phyloP scores from a whole-genome alignment of 92 coral and sea anemone species.

The Epizoanthus scotinus region DNA sequence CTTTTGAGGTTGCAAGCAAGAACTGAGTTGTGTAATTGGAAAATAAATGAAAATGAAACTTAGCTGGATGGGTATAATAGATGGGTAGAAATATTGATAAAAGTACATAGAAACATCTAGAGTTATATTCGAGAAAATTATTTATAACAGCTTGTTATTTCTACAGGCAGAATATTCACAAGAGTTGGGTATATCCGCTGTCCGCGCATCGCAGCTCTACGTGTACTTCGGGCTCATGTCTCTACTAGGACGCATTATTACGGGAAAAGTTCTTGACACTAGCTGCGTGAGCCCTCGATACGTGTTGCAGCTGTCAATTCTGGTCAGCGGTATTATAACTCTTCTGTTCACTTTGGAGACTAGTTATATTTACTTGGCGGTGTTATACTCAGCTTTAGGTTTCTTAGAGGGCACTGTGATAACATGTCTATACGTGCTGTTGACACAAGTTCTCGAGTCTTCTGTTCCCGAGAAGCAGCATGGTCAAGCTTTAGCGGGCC shows the following conservation, averaged over 20 bases:
- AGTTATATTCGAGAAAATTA: background rate
- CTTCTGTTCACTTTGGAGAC: background rate
- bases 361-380: background rate
- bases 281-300: background rate
- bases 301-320: background rate
- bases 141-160: background rate
- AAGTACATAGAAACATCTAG: background rate
- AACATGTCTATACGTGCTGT: background rate
- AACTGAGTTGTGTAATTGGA: too few species aligned
- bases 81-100: too few species aligned
- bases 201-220: background rate
- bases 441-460: background rate
- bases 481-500: background rate
- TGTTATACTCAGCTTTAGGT: background rate
- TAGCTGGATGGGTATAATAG: too few species aligned
- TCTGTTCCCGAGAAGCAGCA: background rate
- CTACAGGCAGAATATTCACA: background rate
- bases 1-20: too few species aligned
- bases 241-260: background rate
- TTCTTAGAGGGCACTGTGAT: background rate
- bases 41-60: too few species aligned
- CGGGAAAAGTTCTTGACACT: background rate
- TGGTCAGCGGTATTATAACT: background rate
- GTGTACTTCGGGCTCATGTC: constrained; percentile 5
- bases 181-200: constrained; percentile 10